Base-by-base conservation (phyloP, 92 coral and sea anemone species). In the Siderastrea siderea region DNA sequence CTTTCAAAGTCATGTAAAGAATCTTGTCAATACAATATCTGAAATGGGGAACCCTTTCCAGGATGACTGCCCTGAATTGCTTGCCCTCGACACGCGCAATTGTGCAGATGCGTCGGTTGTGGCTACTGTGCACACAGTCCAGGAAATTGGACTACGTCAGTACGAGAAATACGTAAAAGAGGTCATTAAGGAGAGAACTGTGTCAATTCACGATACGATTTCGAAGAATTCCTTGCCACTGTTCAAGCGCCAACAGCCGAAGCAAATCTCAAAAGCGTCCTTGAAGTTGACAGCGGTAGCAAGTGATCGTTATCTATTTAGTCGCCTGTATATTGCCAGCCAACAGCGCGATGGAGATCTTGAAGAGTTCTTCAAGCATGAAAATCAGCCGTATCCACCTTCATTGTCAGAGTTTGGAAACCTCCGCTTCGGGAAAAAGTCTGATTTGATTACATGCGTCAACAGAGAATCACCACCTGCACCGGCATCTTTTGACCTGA, bases 391-490 rank as follows among this genome's bases (percentile, higher is more conserved):
- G 0, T 91, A 78, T 54, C 92, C 89, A 45, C 91, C 87, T 16
- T 78, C 92, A 9, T 16, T 87, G 78, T 91, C 92, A 43, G 92
- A 91, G 51, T 91, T 91, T 79, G 87, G 87, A 17, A 75, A 61
- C 16, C 81, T 87, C 67, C 67, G 47, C 16, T 77, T 78, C 49
- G 75, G 62, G 47, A 90, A 79, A 68, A 90, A 90, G 65, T 91
- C 94, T 38, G 89, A 82, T 26, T 47, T 87, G 79, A 63, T 59
- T 15, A 9, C 14, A 26, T 74, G 88, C 67, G 1, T 57, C 53
- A 76, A 19, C 7, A 70, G 49, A 81, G 64, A 14, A 15, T 14
- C 74, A 51, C 46, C 81, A 17, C 74, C 58, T 13, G 17, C 77
- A 7, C 86, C 86, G 61, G 8, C 47, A 38, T 63, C 72, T 26